A percentile compares a stretch with the other conserved stretches of the same genome.
phyloP scores from a whole-genome alignment of 2,113 vertebrate genomes.

The Tonatia bakeri region DNA sequence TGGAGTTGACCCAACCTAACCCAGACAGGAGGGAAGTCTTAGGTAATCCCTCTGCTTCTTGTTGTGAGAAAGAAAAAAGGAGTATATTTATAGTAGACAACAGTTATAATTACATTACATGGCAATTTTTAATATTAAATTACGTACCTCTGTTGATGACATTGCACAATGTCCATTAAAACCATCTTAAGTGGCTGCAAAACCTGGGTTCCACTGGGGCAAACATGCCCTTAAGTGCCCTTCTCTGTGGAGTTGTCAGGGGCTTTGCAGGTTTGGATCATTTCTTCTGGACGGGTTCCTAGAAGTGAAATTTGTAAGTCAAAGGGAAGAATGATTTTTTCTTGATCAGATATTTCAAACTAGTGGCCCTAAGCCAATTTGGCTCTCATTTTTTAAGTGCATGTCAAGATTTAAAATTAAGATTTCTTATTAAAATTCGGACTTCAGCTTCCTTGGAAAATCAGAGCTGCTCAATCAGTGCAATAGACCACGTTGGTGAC shows the following conservation, averaged over 20 bases:
- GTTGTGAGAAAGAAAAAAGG: not conserved
- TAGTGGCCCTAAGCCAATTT: not conserved
- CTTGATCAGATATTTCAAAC: not conserved
- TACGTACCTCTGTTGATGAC: not conserved
- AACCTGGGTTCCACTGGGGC: not conserved
- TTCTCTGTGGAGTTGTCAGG: too few species aligned
- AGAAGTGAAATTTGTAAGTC: not conserved
- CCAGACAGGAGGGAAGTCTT: not conserved
- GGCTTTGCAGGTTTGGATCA: not conserved
- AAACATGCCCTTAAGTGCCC: not conserved
- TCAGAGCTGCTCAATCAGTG: not conserved
- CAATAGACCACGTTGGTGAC: not conserved
- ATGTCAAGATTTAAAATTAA: not conserved
- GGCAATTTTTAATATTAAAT: not conserved
- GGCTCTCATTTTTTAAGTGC: not conserved
- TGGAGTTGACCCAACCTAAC: not conserved
- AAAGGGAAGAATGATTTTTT: not conserved
- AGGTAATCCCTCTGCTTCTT: not conserved
- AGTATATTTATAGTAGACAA: not conserved
- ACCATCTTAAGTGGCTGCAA: not conserved
- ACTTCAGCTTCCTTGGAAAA: conserved; percentile 4
- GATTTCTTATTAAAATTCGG: not conserved
- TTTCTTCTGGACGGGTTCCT: not conserved
- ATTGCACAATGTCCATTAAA: not conserved
- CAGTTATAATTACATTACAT: not conserved